phyloP scores from a whole-genome alignment of 1,140 invertebrate genomes.

The Lepidurus packardi region DNA sequence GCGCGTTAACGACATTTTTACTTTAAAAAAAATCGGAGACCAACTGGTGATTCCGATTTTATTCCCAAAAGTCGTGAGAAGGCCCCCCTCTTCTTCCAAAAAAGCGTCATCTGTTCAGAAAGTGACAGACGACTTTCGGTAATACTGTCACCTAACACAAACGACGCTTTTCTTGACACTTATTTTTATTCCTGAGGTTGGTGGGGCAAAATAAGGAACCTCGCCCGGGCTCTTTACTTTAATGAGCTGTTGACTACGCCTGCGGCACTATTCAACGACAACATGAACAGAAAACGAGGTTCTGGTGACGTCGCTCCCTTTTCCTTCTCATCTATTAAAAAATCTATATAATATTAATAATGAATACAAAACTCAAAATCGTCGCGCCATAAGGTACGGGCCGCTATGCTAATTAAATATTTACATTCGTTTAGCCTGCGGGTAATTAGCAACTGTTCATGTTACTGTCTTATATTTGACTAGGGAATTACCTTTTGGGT shows the following conservation, averaged over 20 bases:
- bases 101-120: conserved; percentile 2
- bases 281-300: background rate
- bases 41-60: too few relatives aligned
- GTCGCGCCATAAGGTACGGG: too few relatives aligned
- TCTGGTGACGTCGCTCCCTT: background rate
- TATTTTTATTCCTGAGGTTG: background rate
- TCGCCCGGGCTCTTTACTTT: background rate
- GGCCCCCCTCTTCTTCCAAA: background rate
- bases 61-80: background rate
- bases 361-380: background rate
- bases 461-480: too few relatives aligned
- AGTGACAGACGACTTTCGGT: background rate
- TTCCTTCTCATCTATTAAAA: background rate
- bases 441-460: too few relatives aligned
- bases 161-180: background rate
- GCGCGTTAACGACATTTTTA: too few relatives aligned
- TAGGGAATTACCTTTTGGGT: too few relatives aligned
- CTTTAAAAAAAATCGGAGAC: too few relatives aligned
- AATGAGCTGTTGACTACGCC: background rate
- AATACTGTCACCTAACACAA: conserved; percentile 2
- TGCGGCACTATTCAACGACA: background rate
- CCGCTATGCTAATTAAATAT: too few relatives aligned
- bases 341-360: background rate
- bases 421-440: too few relatives aligned
- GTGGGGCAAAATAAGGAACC: background rate